Evolutionary conservation across 2,797 vertebrate species (phyloP).

Genomic region (Enteromius unitaeniatus): DNA sequence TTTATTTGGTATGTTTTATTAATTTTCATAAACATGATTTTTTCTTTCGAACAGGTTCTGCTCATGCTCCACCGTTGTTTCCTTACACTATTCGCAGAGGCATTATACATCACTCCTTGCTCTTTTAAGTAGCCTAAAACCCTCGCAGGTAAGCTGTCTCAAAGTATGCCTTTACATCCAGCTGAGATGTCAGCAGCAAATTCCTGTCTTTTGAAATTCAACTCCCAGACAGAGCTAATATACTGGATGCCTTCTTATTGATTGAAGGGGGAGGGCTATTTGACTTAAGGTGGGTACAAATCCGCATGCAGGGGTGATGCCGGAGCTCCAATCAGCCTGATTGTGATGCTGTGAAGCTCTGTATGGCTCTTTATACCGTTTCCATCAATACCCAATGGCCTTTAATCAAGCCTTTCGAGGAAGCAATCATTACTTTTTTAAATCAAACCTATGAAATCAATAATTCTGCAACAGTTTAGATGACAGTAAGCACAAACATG

Average conservation of each 20-base stretch:
- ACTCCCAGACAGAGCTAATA: slow-evolving; percentile 69
- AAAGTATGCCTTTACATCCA: slow-evolving; percentile 63
- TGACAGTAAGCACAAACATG: slow-evolving; percentile 70
- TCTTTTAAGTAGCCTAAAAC: slow-evolving; percentile 80
- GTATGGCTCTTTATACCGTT: slow-evolving; percentile 68
- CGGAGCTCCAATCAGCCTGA: slow-evolving; percentile 68
- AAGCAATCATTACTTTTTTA: slow-evolving; percentile 80
- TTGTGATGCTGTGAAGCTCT: slow-evolving; percentile 67
- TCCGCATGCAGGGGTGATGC: slow-evolving; percentile 55
- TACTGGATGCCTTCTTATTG: slow-evolving; percentile 73
- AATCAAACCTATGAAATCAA: slow-evolving; percentile 83
- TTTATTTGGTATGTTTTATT: neutral
- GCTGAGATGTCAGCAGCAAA: slow-evolving; percentile 63
- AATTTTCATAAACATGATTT: neutral
- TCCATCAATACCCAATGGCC: slow-evolving; percentile 75
- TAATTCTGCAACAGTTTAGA: slow-evolving; percentile 78
- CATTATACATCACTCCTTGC: slow-evolving; percentile 75
- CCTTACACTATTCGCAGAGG: slow-evolving; percentile 79
- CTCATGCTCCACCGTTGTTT: slow-evolving; percentile 68
- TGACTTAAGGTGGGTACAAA: slow-evolving; percentile 70
- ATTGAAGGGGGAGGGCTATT: slow-evolving; percentile 69
- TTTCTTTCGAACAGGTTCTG: slow-evolving; percentile 67
- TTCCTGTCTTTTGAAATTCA: slow-evolving; percentile 68
- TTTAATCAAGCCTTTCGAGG: slow-evolving; percentile 80
- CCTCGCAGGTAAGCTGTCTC: slow-evolving; percentile 68